These are phyloP conservation scores for Myxocyprinus asiaticus DNA, from an alignment of 2,113 vertebrate species.

Conservation along the genomic window DNA sequence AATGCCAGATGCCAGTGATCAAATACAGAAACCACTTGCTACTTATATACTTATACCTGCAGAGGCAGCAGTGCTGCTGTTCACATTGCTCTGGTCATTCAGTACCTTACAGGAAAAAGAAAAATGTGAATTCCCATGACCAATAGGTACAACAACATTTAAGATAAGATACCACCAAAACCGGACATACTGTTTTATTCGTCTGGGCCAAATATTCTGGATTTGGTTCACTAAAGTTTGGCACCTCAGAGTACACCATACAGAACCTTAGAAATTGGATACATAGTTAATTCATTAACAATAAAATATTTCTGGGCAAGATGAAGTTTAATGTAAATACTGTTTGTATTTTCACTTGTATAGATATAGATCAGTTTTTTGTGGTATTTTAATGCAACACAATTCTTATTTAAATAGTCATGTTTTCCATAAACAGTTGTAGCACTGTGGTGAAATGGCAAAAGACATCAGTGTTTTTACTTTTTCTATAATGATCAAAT, in stretches of 20 bases:
- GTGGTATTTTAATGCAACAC: no score
- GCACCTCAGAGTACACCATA: constrained; percentile 85
- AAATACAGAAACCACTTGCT: no score
- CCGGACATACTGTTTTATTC: constrained; percentile 46
- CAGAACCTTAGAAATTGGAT: constrained; percentile 74
- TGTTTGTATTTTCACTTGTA: no score
- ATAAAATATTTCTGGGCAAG: no score
- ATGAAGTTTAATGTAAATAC: no score
- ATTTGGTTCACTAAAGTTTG: constrained; percentile 85
- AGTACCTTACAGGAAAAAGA: constrained; percentile 29
- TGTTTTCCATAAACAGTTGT: not conserved
- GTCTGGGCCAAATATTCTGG: constrained; percentile 76
- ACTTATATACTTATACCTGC: constrained; percentile 26
- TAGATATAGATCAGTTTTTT: no score
- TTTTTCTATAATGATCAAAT: no score
- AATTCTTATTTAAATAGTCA: not conserved
- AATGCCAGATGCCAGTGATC: no score
- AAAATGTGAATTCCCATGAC: not conserved
- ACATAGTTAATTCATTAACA: not conserved
- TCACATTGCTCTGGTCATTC: constrained; percentile 52
- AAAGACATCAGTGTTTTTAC: no score
- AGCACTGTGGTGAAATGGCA: not conserved
- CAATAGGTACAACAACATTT: no score
- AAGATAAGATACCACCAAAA: not conserved
- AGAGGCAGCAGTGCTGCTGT: constrained; percentile 45